A percentile compares a stretch with the other conserved stretches of the same genome.
Conservation (phyloP, 2,888 invertebrate species). For the Chironomus riparius region DNA sequence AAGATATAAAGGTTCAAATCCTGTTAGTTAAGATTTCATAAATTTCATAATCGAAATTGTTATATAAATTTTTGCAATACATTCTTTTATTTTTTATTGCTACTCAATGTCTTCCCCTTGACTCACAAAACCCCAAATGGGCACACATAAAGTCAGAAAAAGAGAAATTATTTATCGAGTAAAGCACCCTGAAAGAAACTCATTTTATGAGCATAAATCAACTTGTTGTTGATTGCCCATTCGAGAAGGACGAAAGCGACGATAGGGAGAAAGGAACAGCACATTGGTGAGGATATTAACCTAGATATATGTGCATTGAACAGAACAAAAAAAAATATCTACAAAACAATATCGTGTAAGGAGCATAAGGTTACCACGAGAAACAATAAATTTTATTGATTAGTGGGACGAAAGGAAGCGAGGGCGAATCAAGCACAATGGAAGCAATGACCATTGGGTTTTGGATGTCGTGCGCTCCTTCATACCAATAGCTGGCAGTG, state of each 20-base stretch:
- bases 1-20: no score
- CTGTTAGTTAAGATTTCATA: no score
- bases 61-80: no score
- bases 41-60: no score
- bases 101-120: no score
- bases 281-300: constrained; percentile 16
- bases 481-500: not conserved
- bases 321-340: constrained; percentile 9
- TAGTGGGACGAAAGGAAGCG: not conserved
- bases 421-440: no score
- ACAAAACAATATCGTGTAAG: constrained; percentile 14
- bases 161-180: not conserved
- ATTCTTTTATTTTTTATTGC: no score
- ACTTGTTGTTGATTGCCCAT: constrained; percentile 1
- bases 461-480: constrained; percentile 22
- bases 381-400: constrained; percentile 8
- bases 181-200: no score
- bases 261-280: not conserved
- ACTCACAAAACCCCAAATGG: not conserved
- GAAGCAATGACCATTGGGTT: constrained; percentile 19
- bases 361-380: constrained; percentile 5
- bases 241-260: not conserved
- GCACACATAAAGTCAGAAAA: not conserved
- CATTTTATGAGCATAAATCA: not conserved
- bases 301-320: not conserved